phyloP scores from a whole-genome alignment of 2,113 vertebrate genomes.

The Halichoeres trimaculatus region DNA sequence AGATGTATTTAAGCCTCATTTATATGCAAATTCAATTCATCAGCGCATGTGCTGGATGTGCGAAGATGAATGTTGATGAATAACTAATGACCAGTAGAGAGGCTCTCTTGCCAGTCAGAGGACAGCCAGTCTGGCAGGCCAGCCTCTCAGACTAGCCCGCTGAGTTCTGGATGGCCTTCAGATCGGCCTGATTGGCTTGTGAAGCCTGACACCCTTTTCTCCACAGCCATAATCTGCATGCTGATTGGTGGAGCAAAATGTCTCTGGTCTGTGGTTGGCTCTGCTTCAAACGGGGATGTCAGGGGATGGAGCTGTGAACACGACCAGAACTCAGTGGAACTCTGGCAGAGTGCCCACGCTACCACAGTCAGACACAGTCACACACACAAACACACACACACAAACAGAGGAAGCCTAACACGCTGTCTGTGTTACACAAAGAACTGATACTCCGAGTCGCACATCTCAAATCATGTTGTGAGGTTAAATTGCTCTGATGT shows the following conservation, averaged over 20 bases:
- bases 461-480: conserved; percentile 38
- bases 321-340: conserved; percentile 68
- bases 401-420: conserved; percentile 42
- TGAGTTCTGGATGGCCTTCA: conserved; percentile 66
- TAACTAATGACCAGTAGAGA: conserved; percentile 57
- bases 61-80: conserved; percentile 60
- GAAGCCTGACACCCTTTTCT: conserved; percentile 33
- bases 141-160: conserved; percentile 70
- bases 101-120: conserved; percentile 55
- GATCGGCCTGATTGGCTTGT: conserved; percentile 68
- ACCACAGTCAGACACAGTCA: conserved; percentile 57
- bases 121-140: conserved; percentile 70
- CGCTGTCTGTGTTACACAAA: conserved; percentile 33
- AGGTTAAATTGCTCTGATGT: conserved; percentile 29
- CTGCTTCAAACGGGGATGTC: conserved; percentile 68
- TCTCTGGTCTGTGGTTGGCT: conserved; percentile 66
- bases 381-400: conserved; percentile 27
- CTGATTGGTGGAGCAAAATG: conserved; percentile 69
- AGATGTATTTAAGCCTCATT: conserved; percentile 66
- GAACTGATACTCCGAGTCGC: conserved; percentile 28
- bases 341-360: conserved; percentile 76
- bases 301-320: conserved; percentile 77
- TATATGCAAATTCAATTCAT: conserved; percentile 72
- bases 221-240: conserved; percentile 49
- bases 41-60: conserved; percentile 51